Evolutionary conservation across 2,113 vertebrate species (phyloP).

Genomic region (Pipa parva): DNA sequence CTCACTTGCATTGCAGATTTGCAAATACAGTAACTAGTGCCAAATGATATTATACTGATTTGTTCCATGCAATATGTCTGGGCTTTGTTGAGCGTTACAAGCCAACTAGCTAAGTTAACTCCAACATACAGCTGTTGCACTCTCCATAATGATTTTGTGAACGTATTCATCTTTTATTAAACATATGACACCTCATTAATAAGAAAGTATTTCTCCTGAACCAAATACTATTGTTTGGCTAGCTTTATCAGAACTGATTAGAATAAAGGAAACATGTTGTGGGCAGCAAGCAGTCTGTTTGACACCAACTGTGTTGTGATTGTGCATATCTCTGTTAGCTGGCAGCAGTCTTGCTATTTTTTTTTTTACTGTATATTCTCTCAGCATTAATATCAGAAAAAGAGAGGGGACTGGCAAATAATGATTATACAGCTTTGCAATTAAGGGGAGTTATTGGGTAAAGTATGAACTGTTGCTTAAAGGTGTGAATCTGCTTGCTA

Average conservation of each 20-base stretch:
- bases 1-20: not conserved
- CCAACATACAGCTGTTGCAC: not conserved
- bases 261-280: slow-evolving; percentile 24
- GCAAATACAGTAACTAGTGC: not conserved
- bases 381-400: slow-evolving; percentile 11
- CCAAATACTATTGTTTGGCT: slow-evolving; percentile 5
- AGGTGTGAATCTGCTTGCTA: no score
- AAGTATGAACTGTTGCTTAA: no score
- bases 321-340: slow-evolving; percentile 27
- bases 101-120: not conserved
- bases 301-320: slow-evolving; percentile 18
- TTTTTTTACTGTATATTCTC: slow-evolving; percentile 22
- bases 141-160: not conserved
- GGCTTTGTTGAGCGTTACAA: not conserved
- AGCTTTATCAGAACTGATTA: slow-evolving; percentile 13
- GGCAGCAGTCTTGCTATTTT: slow-evolving; percentile 17
- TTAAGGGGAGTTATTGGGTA: no score
- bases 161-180: not conserved
- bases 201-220: not conserved
- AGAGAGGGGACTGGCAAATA: slow-evolving; percentile 16
- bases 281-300: slow-evolving; percentile 18
- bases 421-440: slow-evolving; percentile 13
- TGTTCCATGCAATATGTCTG: not conserved
- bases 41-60: not conserved
- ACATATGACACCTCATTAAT: not conserved